phyloP scores from a whole-genome alignment of 2,888 invertebrate genomes.

The Hedya salicella region DNA sequence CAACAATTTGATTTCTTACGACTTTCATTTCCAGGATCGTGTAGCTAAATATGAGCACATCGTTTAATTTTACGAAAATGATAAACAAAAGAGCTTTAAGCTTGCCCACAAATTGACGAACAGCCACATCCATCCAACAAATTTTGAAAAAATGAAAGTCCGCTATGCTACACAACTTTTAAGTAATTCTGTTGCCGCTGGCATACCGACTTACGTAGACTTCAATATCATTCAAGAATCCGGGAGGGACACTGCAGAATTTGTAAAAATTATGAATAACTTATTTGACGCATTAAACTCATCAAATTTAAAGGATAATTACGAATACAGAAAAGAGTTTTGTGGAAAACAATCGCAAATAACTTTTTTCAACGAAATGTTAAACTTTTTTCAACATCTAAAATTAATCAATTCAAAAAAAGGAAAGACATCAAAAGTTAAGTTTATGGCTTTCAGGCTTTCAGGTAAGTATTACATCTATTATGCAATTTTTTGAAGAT shows the following conservation, averaged over 20 bases:
- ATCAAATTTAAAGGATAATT: background rate
- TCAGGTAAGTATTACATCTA: background rate
- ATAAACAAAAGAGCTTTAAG: slow-evolving; percentile 47
- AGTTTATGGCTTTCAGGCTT: background rate
- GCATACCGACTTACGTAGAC: background rate
- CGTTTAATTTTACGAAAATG: slow-evolving; percentile 47
- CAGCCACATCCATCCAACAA: slow-evolving; percentile 52
- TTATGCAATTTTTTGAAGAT: background rate
- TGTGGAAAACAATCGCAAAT: background rate
- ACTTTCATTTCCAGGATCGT: slow-evolving; percentile 49
- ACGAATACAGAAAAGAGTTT: background rate
- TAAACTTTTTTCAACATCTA: background rate
- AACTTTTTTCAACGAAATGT: background rate
- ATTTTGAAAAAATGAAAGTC: slow-evolving; percentile 43
- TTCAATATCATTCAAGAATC: slow-evolving; percentile 5
- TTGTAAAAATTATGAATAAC: background rate
- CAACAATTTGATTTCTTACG: slow-evolving; percentile 49
- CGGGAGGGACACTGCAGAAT: slow-evolving; percentile 1
- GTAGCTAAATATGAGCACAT: slow-evolving; percentile 54
- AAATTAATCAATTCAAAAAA: background rate
- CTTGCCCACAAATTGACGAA: slow-evolving; percentile 53
- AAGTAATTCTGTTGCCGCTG: slow-evolving; percentile 34
- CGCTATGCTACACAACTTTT: slow-evolving; percentile 29
- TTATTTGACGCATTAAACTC: slow-evolving; percentile 1
- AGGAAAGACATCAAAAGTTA: background rate